Base-by-base conservation (phyloP, 2,888 invertebrate species). In the Eucera pruinosa region DNA sequence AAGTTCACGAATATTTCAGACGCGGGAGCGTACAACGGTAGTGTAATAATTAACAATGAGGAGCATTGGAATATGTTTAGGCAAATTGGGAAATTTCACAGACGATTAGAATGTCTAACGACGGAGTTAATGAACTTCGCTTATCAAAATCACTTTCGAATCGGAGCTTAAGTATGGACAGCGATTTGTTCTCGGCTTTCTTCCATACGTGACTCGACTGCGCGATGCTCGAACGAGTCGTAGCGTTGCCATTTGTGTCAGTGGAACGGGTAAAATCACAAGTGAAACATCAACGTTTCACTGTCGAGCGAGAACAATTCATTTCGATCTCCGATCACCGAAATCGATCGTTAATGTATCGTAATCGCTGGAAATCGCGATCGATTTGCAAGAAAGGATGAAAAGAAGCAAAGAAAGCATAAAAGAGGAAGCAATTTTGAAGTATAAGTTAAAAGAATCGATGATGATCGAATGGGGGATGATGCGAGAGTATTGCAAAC, bases 401-500 rank as follows among this genome's bases (percentile, higher is more conserved):
- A 30, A 18, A 60, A 25, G 1, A 73, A 58, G 50, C 57, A 50
- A n/a, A 20, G 60, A n/a, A 57, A 64, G 54, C 48, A 43, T 39
- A 45, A 57, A 48, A 60, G 41, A 33, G 25, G 52, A 65, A 72
- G 60, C 72, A 3, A 52, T n/a, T 18, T 13, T 23, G 18, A 18
- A 33, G 25, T 60, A 11, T 11, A 13, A 23, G 52, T 30, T 20
- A 20, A 67, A 36, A 36, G 0, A 7, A 18, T 54, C 27, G 27
- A 13, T 25, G 2, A 62, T 27, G 36, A 41, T 52, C n/a, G 48
- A n/a, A 18, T 2, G 30, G 6, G 30, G 30, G 6, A 30, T 30
- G 30, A 30, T 23, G 15, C 2, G n/a, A 5, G 7, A 2, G 2
- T 15, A 15, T 7, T 62, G 18, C 86, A 48, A 86, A 92, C 92